A percentile compares a stretch with the other conserved stretches of the same genome.
Conservation (phyloP, 2,888 invertebrate species). For the Agriotes lineatus region DNA sequence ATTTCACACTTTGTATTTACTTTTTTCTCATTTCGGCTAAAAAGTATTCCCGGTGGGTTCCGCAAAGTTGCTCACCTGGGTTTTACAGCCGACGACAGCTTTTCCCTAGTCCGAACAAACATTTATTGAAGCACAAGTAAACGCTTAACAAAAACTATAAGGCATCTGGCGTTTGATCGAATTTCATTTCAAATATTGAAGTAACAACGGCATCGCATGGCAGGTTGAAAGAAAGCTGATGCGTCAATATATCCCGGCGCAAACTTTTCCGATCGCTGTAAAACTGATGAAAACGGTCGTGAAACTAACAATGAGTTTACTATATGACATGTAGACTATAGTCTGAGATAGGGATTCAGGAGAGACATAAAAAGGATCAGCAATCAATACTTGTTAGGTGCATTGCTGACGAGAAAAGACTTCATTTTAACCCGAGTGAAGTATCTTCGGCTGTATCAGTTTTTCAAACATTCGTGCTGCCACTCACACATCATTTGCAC, state of each 20-base stretch:
- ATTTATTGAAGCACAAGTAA: constrained; percentile 18
- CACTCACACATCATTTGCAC: not conserved
- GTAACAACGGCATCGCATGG: constrained; percentile 38
- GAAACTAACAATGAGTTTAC: constrained; percentile 42
- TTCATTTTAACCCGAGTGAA: constrained; percentile 12
- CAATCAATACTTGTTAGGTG: constrained; percentile 30
- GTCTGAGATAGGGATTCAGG: constrained; percentile 23
- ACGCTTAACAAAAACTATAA: constrained; percentile 35
- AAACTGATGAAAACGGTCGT: constrained; percentile 42
- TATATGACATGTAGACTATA: constrained; percentile 32
- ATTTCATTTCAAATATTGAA: constrained; percentile 41
- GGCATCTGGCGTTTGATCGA: constrained; percentile 39
- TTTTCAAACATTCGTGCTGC: constrained; percentile 6
- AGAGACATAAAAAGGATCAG: constrained; percentile 18
- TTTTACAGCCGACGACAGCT: constrained; percentile 12
- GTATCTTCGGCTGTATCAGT: not conserved
- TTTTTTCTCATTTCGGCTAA: constrained; percentile 9
- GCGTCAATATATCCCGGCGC: constrained; percentile 40
- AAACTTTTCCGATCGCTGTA: constrained; percentile 36
- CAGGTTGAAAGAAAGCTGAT: constrained; percentile 42
- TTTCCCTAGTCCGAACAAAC: constrained; percentile 8
- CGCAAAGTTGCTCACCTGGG: constrained; percentile 7
- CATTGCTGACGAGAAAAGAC: not conserved
- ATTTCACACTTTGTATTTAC: constrained; percentile 7
- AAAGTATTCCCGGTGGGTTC: constrained; percentile 4